A percentile compares a stretch with the other conserved stretches of the same genome.
Conservation (phyloP, 2,888 invertebrate species). For the Caenorhabditis macrosperma region DNA sequence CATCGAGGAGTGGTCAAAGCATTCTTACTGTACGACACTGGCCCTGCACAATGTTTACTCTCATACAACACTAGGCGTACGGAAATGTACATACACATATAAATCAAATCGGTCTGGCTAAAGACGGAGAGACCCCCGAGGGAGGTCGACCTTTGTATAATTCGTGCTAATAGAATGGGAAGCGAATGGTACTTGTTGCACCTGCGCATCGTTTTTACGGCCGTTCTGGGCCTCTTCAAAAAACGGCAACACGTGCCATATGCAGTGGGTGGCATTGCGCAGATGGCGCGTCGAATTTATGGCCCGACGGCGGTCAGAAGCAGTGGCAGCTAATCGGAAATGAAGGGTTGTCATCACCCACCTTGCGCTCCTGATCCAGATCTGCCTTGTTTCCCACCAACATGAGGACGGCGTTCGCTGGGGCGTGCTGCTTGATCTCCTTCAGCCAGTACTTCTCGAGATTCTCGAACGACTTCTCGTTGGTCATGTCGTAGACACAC, state of each 20-base stretch:
- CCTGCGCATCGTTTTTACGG: slow-evolving; percentile 39
- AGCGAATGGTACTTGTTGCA: slow-evolving; percentile 47
- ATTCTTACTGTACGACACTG: slow-evolving; percentile 31
- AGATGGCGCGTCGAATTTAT: slow-evolving; percentile 34
- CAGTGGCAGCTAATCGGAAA: slow-evolving; percentile 10
- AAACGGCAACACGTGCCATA: slow-evolving; percentile 49
- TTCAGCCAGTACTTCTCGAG: slow-evolving; percentile 80
- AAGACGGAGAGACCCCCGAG: neutral
- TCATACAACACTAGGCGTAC: slow-evolving; percentile 44
- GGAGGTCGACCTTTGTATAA: slow-evolving; percentile 52
- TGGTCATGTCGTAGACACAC: slow-evolving; percentile 80
- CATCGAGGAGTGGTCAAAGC: neutral
- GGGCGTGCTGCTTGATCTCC: slow-evolving; percentile 79
- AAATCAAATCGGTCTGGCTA: slow-evolving; percentile 40
- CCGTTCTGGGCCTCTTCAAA: slow-evolving; percentile 14
- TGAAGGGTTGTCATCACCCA: slow-evolving; percentile 28
- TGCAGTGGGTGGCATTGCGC: slow-evolving; percentile 14
- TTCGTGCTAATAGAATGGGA: slow-evolving; percentile 58
- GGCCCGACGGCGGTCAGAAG: neutral
- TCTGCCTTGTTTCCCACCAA: slow-evolving; percentile 80
- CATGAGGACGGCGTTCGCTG: slow-evolving; percentile 80
- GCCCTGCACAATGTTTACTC: slow-evolving; percentile 26
- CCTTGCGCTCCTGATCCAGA: slow-evolving; percentile 76
- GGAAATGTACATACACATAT: slow-evolving; percentile 43
- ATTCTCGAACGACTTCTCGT: slow-evolving; percentile 78